Conservation (phyloP, 2,797 vertebrate species). For the Coracias cyanogaster region DNA sequence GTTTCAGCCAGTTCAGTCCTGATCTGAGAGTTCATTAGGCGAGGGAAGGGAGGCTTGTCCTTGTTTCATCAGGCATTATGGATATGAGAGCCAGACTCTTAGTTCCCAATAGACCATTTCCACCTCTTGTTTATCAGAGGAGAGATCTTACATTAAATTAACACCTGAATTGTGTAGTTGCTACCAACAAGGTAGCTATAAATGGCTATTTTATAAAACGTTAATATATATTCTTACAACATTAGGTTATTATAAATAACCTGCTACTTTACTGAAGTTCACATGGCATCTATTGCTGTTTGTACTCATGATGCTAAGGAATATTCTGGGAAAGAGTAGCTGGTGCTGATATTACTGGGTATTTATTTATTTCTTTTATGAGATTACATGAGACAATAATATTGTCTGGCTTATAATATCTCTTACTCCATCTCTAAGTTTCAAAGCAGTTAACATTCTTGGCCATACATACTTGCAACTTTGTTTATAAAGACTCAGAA, state of each 20-base stretch:
- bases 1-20: neutral
- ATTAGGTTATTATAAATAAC: neutral
- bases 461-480: neutral
- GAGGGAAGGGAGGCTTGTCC: neutral
- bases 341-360: neutral
- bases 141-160: neutral
- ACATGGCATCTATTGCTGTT: neutral
- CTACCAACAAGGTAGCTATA: neutral
- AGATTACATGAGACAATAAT: neutral
- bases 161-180: neutral
- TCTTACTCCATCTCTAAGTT: neutral
- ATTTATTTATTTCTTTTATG: neutral
- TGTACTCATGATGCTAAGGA: neutral
- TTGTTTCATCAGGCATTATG: neutral
- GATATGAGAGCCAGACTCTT: neutral
- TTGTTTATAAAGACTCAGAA: neutral
- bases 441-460: neutral
- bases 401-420: neutral
- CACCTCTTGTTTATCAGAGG: neutral
- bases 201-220: neutral
- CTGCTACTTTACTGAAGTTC: neutral
- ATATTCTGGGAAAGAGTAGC: neutral
- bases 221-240: neutral
- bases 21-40: neutral
- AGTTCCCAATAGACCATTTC: neutral